Evolutionary conservation across 2,888 invertebrate genomes (phyloP).

Genomic region (Peribatodes rhomboidaria): DNA sequence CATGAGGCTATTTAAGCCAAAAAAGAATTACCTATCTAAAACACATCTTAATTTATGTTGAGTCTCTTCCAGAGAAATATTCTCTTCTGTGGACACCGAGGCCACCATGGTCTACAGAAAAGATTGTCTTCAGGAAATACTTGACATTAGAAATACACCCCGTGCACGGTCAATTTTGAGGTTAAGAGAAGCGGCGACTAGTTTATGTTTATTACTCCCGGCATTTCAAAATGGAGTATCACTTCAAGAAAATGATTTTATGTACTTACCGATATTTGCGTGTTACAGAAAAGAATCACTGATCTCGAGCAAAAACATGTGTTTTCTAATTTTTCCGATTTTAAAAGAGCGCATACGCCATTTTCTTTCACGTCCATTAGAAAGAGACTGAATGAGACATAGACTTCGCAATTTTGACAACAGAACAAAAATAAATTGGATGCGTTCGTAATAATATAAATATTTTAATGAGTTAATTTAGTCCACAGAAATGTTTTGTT

Average conservation of each 20-base stretch:
- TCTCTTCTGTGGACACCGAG: too few relatives aligned
- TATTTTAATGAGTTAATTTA: background rate
- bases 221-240: slow-evolving; percentile 1
- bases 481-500: slow-evolving; percentile 1
- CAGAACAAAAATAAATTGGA: slow-evolving; percentile 3
- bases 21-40: too few relatives aligned
- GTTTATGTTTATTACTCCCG: background rate
- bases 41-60: too few relatives aligned
- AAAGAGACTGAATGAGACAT: background rate
- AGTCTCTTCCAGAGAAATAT: too few relatives aligned
- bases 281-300: too few relatives aligned
- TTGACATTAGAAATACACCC: slow-evolving; percentile 1
- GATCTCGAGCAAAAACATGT: too few relatives aligned
- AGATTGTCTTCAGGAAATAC: slow-evolving; percentile 5
- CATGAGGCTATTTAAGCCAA: too few relatives aligned
- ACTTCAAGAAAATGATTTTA: too few relatives aligned
- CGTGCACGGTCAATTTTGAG: slow-evolving; percentile 1
- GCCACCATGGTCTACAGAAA: background rate
- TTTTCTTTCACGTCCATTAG: background rate
- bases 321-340: too few relatives aligned
- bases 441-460: slow-evolving; percentile 1
- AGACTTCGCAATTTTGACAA: background rate
- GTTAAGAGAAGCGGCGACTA: background rate
- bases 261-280: too few relatives aligned
- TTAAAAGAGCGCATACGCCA: too few relatives aligned